phyloP scores from a whole-genome alignment of 2,888 invertebrate species.

The Acleris cristana region DNA sequence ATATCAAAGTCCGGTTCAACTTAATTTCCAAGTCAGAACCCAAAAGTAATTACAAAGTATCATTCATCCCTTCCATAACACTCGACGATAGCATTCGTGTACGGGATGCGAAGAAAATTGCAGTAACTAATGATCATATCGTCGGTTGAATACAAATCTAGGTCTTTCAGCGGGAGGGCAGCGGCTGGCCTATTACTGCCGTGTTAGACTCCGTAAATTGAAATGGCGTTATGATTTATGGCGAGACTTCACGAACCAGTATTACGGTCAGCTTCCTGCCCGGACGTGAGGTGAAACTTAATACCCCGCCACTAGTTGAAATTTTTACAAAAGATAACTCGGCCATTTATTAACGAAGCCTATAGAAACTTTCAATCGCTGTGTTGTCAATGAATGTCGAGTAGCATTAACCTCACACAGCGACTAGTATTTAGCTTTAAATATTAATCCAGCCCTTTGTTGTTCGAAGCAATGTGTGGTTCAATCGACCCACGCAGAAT shows the following conservation, averaged over 20 bases:
- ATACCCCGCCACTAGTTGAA: conserved; percentile 41
- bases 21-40: conserved; percentile 63
- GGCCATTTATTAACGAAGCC: conserved; percentile 28
- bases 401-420: conserved; percentile 25
- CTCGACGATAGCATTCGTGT: conserved; percentile 66
- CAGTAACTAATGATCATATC: conserved; percentile 80
- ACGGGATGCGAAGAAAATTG: conserved; percentile 78
- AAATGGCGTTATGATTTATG: conserved; percentile 80
- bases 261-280: conserved; percentile 70
- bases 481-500: conserved; percentile 31
- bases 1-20: conserved; percentile 58
- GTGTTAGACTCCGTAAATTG: conserved; percentile 77
- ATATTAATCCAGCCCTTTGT: conserved; percentile 24
- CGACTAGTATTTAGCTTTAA: conserved; percentile 22
- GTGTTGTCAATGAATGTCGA: conserved; percentile 20
- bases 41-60: conserved; percentile 71
- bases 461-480: conserved; percentile 22
- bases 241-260: conserved; percentile 71
- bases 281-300: conserved; percentile 72
- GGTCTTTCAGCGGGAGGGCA: conserved; percentile 71
- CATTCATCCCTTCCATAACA: conserved; percentile 67
- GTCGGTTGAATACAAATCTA: conserved; percentile 79
- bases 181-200: conserved; percentile 69
- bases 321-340: conserved; percentile 36
- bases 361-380: conserved; percentile 12